phyloP scores from a whole-genome alignment of 2,888 invertebrate species.

The Aphidoletes aphidimyza region DNA sequence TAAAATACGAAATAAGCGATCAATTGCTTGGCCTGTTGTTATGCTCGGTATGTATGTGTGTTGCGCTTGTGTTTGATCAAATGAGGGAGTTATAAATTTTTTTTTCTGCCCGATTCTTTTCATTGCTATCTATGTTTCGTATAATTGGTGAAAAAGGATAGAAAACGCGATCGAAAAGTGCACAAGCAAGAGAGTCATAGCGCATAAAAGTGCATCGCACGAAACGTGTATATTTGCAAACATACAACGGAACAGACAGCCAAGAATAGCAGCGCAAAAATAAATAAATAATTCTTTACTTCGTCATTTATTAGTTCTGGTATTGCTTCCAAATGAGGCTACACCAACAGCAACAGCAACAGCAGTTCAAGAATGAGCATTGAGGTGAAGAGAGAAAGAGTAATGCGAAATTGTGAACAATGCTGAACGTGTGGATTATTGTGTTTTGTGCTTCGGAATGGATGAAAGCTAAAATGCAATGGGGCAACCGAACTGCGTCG shows the following conservation, averaged over 20 bases:
- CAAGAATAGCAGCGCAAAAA: not conserved
- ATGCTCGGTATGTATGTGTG: no score
- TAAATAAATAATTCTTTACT: slow-evolving; percentile 29
- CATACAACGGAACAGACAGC: not conserved
- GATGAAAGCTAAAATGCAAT: not conserved
- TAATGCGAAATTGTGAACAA: no score
- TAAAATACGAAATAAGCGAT: not conserved
- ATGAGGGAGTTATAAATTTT: not conserved
- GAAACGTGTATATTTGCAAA: not conserved
- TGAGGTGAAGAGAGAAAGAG: no score
- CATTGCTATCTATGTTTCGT: no score
- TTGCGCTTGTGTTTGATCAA: not conserved
- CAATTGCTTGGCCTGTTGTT: not conserved
- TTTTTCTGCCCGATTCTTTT: no score
- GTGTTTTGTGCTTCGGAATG: not conserved
- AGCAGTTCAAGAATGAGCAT: not conserved
- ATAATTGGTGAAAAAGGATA: no score
- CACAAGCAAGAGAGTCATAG: no score
- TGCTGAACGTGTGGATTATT: not conserved
- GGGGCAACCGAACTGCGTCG: not conserved
- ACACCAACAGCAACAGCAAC: no score
- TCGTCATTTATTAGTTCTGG: slow-evolving; percentile 36
- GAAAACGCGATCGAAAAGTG: no score
- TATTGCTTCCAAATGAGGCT: slow-evolving; percentile 25
- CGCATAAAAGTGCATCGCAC: no score